Evolutionary conservation across 2,888 invertebrate species (phyloP), one percentile per base, ranked within the genome.

Genomic region (Pandemis corylana): DNA sequence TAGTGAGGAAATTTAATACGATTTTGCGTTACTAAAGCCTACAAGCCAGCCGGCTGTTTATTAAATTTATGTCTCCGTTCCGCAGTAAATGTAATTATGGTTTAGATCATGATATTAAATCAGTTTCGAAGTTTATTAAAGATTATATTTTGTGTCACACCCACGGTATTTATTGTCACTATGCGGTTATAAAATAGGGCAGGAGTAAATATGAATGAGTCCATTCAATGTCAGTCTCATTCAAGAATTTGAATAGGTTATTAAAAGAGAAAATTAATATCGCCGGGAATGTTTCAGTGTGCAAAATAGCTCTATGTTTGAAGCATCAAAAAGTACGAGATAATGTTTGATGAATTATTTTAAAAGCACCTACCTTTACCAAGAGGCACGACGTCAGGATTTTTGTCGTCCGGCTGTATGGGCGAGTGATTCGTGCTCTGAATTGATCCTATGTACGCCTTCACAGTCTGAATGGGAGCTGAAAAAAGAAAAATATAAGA

Each of bases 341-440:
- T 10, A 0, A 46, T 12, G 46, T 46, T 10, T 12, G 46, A 2
- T 46, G 4, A 36, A 36, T 36, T 36, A 46, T 46, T 42, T 44
- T 10, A 2, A 15, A n/a, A 53, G 5, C 9, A 72, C 72, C 46
- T 94, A 97, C 98, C 97, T 96, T 97, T 97, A 87, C 97, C 97
- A 81, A 97, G 96, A 44, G 98, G 98, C 76, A 98, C 97, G 78
- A 98, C 97, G 88, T 98, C 98, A 44, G 98, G 98, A 94, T 98
- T 98, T 89, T 96, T 97, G 90, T 98, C 98, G 85, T 98, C 98
- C 82, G 97, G 97, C 86, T 97, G 96, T 85, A 97, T 96, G 28
- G 96, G 95, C 10, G 94, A 93, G 80, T 93, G 92, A 82, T 90
- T 90, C 12, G 85, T 83, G 82, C 96, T 91, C 80, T 96, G 96